Evolutionary conservation across 2,113 vertebrate genomes (phyloP).

Genomic region (Notarius lentiginosus): DNA sequence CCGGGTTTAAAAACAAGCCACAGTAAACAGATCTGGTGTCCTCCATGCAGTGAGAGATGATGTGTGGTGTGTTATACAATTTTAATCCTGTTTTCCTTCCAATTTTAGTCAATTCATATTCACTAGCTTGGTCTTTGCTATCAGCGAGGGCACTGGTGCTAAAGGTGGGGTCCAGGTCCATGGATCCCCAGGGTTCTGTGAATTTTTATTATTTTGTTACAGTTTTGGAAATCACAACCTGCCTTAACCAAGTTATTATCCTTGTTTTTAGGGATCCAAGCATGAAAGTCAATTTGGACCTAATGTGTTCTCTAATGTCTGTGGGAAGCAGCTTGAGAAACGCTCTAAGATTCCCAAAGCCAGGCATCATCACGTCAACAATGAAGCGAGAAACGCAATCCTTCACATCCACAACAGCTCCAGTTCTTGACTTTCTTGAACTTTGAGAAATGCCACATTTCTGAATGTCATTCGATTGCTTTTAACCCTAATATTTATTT

Average conservation of each 20-base stretch:
- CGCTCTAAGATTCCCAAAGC: neutral
- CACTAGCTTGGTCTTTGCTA: neutral
- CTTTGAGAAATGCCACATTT: neutral
- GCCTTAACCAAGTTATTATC: neutral
- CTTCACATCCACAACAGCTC: neutral
- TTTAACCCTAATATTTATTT: neutral
- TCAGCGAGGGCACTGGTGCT: neutral
- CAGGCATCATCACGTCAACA: neutral
- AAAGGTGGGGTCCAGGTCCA: neutral
- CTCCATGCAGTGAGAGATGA: neutral
- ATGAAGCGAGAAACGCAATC: neutral
- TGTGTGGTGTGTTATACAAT: too few species aligned
- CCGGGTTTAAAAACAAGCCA: neutral
- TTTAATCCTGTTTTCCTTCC: neutral
- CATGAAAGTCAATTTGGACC: neutral
- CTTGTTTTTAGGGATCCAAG: neutral
- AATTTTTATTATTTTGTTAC: neutral
- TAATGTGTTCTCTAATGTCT: neutral
- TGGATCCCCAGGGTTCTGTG: neutral
- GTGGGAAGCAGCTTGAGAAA: neutral
- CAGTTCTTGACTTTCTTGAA: neutral
- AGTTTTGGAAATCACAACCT: neutral
- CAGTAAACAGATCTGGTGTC: neutral
- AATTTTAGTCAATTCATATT: neutral
- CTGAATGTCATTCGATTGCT: neutral